phyloP scores from a whole-genome alignment of 92 coral and sea anemone genomes.

The Heliopora coerulea region DNA sequence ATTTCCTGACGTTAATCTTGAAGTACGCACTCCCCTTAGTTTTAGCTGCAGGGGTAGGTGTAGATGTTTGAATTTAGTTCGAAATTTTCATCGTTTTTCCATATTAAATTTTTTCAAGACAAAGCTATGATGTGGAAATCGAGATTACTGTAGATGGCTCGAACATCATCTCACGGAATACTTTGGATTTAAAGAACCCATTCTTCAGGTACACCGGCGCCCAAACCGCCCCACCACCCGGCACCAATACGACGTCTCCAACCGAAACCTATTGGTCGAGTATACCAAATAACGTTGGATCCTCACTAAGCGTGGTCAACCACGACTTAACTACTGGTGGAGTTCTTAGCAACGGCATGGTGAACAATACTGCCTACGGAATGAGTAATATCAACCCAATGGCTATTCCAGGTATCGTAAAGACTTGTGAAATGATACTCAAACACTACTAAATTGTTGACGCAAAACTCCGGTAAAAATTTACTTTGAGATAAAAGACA shows the following conservation, averaged over 20 bases:
- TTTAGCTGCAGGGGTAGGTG: no score
- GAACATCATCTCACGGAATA: conserved; percentile 66
- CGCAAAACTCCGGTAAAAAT: no score
- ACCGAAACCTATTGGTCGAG: conserved; percentile 90
- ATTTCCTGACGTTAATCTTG: no score
- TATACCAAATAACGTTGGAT: conserved; percentile 34
- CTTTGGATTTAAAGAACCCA: conserved; percentile 88
- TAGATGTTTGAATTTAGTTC: not conserved
- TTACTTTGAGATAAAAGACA: no score
- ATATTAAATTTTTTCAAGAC: conserved; percentile 47
- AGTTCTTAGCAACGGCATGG: conserved; percentile 41
- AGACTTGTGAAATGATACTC: no score
- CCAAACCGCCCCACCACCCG: conserved; percentile 76
- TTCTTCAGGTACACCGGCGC: conserved; percentile 92
- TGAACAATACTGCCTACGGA: conserved; percentile 18
- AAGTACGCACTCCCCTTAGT: no score
- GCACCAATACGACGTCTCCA: conserved; percentile 79
- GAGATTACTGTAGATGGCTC: conserved; percentile 83
- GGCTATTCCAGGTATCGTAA: conserved; percentile 20
- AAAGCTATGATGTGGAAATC: conserved; percentile 93
- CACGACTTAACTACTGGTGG: conserved; percentile 22
- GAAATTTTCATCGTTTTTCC: not conserved
- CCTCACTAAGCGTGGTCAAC: conserved; percentile 22
- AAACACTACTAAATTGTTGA: no score
- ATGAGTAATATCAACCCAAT: conserved; percentile 20